Conservation (phyloP, 2,113 vertebrate genomes). For the Lepus europaeus region DNA sequence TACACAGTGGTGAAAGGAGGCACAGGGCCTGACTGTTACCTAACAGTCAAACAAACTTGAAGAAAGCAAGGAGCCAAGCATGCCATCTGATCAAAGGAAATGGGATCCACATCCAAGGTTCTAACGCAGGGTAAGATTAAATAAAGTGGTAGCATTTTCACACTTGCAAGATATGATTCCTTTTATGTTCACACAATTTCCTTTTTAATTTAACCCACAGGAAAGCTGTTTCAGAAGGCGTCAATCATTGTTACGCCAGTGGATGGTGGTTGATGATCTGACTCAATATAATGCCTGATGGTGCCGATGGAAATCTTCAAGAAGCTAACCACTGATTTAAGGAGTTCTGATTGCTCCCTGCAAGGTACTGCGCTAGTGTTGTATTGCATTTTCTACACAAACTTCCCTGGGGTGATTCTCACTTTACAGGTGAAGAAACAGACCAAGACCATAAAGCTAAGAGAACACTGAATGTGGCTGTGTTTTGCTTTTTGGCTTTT, state of each 20-base stretch:
- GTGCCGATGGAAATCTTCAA: neutral
- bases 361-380: neutral
- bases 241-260: neutral
- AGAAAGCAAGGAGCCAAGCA: neutral
- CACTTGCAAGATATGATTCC: neutral
- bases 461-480: neutral
- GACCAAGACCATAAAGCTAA: neutral
- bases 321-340: neutral
- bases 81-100: neutral
- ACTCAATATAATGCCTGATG: neutral
- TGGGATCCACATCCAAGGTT: neutral
- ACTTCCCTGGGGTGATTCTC: neutral
- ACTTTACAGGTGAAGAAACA: conserved; percentile 10
- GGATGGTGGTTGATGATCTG: neutral
- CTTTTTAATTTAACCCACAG: conserved; percentile 20
- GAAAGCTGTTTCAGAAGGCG: neutral
- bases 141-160: neutral
- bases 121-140: conserved; percentile 15
- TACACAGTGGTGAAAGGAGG: neutral
- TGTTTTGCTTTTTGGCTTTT: neutral
- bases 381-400: neutral
- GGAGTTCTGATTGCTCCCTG: neutral
- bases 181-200: conserved; percentile 7
- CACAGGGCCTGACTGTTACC: neutral
- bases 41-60: neutral